phyloP scores from a whole-genome alignment of 2,888 invertebrate species.

The Gisinianus flammeolus region DNA sequence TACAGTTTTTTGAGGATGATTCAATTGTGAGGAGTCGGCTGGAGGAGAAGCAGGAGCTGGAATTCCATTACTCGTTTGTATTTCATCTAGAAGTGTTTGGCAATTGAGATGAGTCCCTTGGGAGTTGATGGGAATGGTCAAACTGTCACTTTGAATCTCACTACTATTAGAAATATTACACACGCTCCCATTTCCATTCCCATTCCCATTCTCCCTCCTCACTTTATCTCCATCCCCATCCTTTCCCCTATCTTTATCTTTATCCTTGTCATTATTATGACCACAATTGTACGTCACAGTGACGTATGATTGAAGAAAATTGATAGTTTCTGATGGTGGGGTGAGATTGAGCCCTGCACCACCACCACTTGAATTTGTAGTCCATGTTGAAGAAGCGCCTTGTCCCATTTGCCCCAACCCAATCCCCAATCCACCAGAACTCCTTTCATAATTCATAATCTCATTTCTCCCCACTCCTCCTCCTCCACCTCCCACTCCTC shows the following conservation, averaged over 20 bases:
- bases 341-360: background rate
- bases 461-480: background rate
- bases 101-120: too few relatives aligned
- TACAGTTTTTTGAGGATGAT: too few relatives aligned
- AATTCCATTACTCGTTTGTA: too few relatives aligned
- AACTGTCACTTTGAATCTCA: too few relatives aligned
- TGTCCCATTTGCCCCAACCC: background rate
- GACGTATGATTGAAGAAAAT: background rate
- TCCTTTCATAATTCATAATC: background rate
- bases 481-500: background rate
- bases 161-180: too few relatives aligned
- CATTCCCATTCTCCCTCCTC: too few relatives aligned
- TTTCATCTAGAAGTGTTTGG: too few relatives aligned
- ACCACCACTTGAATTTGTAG: background rate
- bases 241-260: background rate
- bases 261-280: background rate
- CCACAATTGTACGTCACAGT: background rate
- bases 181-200: too few relatives aligned
- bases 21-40: too few relatives aligned
- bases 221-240: background rate
- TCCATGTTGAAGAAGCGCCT: too few relatives aligned
- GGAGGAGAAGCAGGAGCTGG: too few relatives aligned
- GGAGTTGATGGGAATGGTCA: too few relatives aligned
- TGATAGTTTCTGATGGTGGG: constrained; percentile 21
- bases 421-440: background rate